Base-by-base conservation (phyloP, 2,113 vertebrate species). In the Pogona vitticeps region DNA sequence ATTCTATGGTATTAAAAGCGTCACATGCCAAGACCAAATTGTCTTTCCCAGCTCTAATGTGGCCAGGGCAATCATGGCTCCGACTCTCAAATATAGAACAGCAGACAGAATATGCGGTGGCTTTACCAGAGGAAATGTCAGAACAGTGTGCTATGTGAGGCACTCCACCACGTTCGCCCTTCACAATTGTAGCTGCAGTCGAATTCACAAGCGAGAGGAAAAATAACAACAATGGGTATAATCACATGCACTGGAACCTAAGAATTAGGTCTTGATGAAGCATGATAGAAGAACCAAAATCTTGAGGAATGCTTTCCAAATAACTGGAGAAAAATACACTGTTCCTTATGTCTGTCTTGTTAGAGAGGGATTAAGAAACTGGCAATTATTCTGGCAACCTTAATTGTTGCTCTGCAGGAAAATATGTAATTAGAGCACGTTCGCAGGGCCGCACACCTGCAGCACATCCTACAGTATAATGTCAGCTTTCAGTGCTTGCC, bases 301-400 rank as follows among this genome's bases (percentile, higher is more conserved):
- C 95, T 97, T 92, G 93, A 96, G 95, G 93, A 96, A 94, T 90
- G 78, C 94, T 96, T 97, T 96, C 92, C 95, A 96, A 97, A 96
- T 94, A 97, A 96, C 95, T 88, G 91, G 93, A 95, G 95, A 96
- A 95, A 96, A 96, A 96, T 93, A 96, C 96, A 95, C 94, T 87
- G 20, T 96, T 96, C 95, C 96, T 95, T 95, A 92, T 96, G 95
- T 96, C 97, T 97, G 95, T 96, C 97, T 97, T 96, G 96, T 97
- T 98, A 97, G 96, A 97, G 96, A 96, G 93, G 97, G 96, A 97
- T 97, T 98, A 97, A 97, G 97, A 98, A 97, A 97, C 97, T 97
- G 96, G 97, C 97, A 98, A 98, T 99, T 98, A 98, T 98, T 98
- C 97, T 97, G 94, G 97, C 97, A 98, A 99, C 98, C 98, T 98